Conservation (phyloP, 2,113 vertebrate genomes). For the Neogale vison region DNA sequence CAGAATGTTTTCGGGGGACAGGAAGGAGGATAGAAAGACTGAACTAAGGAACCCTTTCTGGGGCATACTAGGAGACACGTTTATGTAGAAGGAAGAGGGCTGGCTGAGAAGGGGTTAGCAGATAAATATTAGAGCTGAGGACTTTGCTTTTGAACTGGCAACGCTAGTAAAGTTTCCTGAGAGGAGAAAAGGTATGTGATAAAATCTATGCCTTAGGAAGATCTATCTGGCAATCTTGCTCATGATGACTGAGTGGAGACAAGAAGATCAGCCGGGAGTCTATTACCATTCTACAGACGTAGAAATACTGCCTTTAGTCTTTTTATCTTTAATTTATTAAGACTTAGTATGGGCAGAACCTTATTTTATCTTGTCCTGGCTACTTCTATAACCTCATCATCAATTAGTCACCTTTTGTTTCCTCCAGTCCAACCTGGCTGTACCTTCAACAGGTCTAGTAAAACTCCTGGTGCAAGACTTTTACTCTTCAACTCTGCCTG, state of each 20-base stretch:
- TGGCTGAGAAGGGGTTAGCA: not conserved
- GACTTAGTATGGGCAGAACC: not conserved
- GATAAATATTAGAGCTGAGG: not conserved
- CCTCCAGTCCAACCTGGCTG: not conserved
- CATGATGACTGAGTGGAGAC: not conserved
- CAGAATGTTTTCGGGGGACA: not conserved
- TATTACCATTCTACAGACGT: not conserved
- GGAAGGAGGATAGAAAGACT: not conserved
- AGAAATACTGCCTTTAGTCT: not conserved
- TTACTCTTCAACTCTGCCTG: not conserved
- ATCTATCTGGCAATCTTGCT: not conserved
- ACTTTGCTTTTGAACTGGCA: not conserved
- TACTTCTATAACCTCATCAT: not conserved
- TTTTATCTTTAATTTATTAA: not conserved
- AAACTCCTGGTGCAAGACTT: not conserved
- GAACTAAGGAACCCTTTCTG: not conserved
- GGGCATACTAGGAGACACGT: not conserved
- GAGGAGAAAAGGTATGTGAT: not conserved
- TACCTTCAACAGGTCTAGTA: not conserved
- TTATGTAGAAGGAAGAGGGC: not conserved
- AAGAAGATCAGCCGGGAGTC: not conserved
- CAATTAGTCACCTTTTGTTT: not conserved
- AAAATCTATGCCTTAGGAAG: not conserved
- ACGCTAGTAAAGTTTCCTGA: not conserved
- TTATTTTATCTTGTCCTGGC: not conserved